A percentile compares a stretch with the other conserved stretches of the same genome.
Evolutionary conservation across 2,797 vertebrate genomes (phyloP).

Genomic region (Lepidocolaptes lacrymiger): DNA sequence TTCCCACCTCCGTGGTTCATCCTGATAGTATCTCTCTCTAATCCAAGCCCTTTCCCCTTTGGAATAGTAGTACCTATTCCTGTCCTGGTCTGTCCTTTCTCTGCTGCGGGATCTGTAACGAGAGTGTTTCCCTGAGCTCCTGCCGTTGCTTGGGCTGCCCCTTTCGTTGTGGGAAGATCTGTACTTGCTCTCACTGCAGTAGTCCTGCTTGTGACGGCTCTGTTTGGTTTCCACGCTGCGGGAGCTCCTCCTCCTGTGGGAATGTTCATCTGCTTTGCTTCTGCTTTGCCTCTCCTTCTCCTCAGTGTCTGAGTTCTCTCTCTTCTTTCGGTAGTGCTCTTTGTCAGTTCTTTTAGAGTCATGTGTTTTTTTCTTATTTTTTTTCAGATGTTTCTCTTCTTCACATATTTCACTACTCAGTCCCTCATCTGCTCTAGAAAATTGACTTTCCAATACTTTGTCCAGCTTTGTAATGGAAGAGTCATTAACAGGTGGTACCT

Average conservation of each 20-base stretch:
- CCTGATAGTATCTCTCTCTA: constrained; percentile 73
- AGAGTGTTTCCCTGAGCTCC: constrained; percentile 56
- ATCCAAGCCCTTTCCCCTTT: constrained; percentile 73
- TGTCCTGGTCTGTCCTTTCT: constrained; percentile 70
- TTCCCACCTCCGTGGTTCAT: constrained; percentile 76
- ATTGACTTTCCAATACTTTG: constrained; percentile 14
- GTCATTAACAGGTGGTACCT: not conserved
- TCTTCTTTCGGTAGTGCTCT: constrained; percentile 71
- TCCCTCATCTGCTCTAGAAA: constrained; percentile 7
- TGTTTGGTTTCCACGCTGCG: constrained; percentile 50
- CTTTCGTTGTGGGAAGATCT: constrained; percentile 36
- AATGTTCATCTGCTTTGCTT: constrained; percentile 4
- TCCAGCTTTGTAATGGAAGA: constrained; percentile 29
- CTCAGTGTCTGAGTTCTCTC: constrained; percentile 60
- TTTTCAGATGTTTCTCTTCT: constrained; percentile 16
- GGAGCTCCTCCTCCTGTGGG: constrained; percentile 57
- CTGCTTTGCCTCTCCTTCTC: constrained; percentile 67
- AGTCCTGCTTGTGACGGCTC: constrained; percentile 8
- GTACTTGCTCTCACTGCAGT: constrained; percentile 45
- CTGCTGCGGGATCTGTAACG: constrained; percentile 66
- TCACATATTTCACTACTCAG: not conserved
- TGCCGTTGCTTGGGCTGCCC: constrained; percentile 40
- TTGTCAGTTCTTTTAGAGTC: constrained; percentile 65
- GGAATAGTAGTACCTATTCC: constrained; percentile 56
- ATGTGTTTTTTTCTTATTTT: constrained; percentile 38